Evolutionary conservation across 1,140 invertebrate genomes (phyloP).

Genomic region (Penaeus vannamei): DNA sequence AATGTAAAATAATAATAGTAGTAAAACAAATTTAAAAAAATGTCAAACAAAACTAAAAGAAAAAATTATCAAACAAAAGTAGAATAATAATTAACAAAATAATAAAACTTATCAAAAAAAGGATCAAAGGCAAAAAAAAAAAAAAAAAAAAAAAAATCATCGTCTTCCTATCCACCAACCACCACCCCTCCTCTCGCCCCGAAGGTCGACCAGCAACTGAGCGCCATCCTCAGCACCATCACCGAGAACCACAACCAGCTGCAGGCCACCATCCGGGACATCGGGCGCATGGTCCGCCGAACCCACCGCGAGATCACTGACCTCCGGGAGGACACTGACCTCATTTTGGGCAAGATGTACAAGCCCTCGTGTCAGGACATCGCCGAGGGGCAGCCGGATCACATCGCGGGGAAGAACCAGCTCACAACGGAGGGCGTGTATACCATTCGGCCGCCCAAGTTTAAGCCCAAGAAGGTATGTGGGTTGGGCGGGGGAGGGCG

Average conservation of each 20-base stretch:
- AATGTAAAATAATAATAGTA: too few species aligned
- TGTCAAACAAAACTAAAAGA: too few species aligned
- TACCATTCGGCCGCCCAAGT: constrained; percentile 32
- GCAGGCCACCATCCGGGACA: neutral
- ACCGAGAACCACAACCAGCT: constrained; percentile 1
- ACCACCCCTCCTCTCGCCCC: neutral
- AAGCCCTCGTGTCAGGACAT: constrained; percentile 40
- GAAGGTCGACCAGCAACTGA: neutral
- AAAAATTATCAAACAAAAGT: too few species aligned
- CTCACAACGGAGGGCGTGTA: neutral
- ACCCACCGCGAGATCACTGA: constrained; percentile 14
- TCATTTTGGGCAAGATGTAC: constrained; percentile 34
- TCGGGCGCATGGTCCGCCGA: neutral
- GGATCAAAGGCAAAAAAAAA: too few species aligned
- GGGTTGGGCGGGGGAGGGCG: too few species aligned
- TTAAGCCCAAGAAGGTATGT: neutral
- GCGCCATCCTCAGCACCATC: neutral
- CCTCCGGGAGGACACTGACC: constrained; percentile 30
- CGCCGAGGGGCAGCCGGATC: constrained; percentile 11
- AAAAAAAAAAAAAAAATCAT: neutral
- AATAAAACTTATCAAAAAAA: too few species aligned
- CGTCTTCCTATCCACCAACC: neutral
- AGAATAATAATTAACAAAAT: too few species aligned
- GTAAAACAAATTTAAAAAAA: too few species aligned
- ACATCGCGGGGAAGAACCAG: neutral